Evolutionary conservation across 2,888 invertebrate genomes (phyloP).

Genomic region (Euphydryas editha): DNA sequence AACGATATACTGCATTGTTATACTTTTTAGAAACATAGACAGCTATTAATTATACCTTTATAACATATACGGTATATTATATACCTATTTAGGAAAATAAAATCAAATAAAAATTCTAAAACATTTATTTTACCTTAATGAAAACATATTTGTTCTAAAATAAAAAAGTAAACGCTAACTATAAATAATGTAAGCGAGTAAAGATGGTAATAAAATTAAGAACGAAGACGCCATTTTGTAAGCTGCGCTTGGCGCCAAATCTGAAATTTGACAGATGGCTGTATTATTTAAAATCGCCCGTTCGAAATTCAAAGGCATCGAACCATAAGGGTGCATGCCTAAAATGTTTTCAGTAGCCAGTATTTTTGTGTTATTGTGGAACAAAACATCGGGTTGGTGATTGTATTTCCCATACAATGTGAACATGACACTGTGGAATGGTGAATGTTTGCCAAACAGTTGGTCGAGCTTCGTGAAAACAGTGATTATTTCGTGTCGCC

Average conservation of each 20-base stretch:
- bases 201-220: slow-evolving; percentile 50
- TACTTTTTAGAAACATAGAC: no score
- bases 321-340: slow-evolving; percentile 61
- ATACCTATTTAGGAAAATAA: not conserved
- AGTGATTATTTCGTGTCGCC: slow-evolving; percentile 87
- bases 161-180: slow-evolving; percentile 19
- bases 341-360: slow-evolving; percentile 61
- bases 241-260: slow-evolving; percentile 54
- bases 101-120: slow-evolving; percentile 33
- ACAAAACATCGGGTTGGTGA: slow-evolving; percentile 85
- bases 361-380: slow-evolving; percentile 82
- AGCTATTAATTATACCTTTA: no score
- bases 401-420: slow-evolving; percentile 88
- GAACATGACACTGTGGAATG: slow-evolving; percentile 85
- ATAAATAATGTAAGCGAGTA: slow-evolving; percentile 56
- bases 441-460: slow-evolving; percentile 86
- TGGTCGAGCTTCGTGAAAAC: slow-evolving; percentile 88
- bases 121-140: slow-evolving; percentile 2
- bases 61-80: no score
- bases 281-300: slow-evolving; percentile 51
- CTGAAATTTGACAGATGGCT: slow-evolving; percentile 52
- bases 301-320: slow-evolving; percentile 72
- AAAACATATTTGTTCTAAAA: not conserved
- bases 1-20: no score
- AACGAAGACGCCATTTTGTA: slow-evolving; percentile 51